Base-by-base conservation (phyloP, 2,797 vertebrate species). In the Nannoperca obscura region DNA sequence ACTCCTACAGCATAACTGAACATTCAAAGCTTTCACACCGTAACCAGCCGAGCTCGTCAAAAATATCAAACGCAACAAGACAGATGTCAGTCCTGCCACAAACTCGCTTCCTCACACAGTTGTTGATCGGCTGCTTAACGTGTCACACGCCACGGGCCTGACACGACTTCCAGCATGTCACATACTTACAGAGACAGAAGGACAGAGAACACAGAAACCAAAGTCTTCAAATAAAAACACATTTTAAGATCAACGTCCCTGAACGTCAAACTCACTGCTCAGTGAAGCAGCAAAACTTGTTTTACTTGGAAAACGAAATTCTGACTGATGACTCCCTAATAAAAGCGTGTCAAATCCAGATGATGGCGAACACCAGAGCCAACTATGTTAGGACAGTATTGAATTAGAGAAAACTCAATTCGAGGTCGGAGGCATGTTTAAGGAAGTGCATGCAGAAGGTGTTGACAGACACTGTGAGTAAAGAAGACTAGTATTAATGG, bases 291-390 rank as follows among this genome's bases (percentile, higher is more conserved):
- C 10, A 34, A 50, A 67, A 36, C 10, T 0, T 15, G 27, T n/a
- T 44, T 17, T 32, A 17, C 19, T 9, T 34, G n/a, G 38, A 14
- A 61, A 36, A 36, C 53, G n/a, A 53, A 24, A 11, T 42, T 44
- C 3, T 58, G n/a, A n/a, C 3, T 30, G 24, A 22, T 44, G 36
- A 62, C 19, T 49, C 38, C 7, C n/a, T 3, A 13, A 38, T 11
- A 14, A 65, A 44, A 38, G 36, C 32, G 15, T 15, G 30, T 67
- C 1, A 57, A 42, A 44, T 71, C 34, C 57, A 50, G 55, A 67
- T 47, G 67, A 64, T 32, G 40, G 49, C 30, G 36, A 50, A 42
- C 34, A 50, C 8, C 52, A 32, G 17, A 47, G 7, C 50, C 14
- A 9, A 15, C 46, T 46, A 5, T 53, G 34, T 38, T 13, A 54